phyloP scores from a whole-genome alignment of 1,140 invertebrate species.

The Nautilus pompilius region DNA sequence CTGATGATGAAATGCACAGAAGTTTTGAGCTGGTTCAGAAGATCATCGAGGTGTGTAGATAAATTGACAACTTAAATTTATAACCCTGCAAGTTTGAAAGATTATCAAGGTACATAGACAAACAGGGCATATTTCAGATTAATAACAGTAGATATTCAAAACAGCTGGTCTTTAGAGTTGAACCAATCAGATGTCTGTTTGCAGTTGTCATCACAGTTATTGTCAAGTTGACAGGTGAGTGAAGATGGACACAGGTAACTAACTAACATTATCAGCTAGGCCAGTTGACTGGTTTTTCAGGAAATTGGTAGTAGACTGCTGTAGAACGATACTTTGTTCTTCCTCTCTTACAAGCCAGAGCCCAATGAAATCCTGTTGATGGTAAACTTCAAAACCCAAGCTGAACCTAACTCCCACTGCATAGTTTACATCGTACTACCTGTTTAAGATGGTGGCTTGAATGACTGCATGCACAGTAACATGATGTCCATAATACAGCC shows the following conservation, averaged over 20 bases:
- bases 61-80: too few relatives aligned
- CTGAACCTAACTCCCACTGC: background rate
- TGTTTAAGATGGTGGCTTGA: background rate
- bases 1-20: conserved; percentile 32
- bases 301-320: too few relatives aligned
- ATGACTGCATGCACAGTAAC: background rate
- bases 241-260: background rate
- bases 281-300: background rate
- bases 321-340: too few relatives aligned
- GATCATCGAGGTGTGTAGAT: too few relatives aligned
- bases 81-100: too few relatives aligned
- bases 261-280: background rate
- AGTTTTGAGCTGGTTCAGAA: conserved; percentile 42
- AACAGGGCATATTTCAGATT: background rate
- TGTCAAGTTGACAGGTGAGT: background rate
- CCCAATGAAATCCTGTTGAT: too few relatives aligned
- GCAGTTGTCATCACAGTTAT: background rate
- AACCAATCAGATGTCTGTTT: too few relatives aligned
- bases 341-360: too few relatives aligned
- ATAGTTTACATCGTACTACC: background rate
- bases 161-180: too few relatives aligned
- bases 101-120: conserved; percentile 46
- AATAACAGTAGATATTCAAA: too few relatives aligned
- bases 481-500: background rate
- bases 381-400: background rate